Conservation (phyloP, 1,140 invertebrate genomes). For the Himalopsyche phryganea region DNA sequence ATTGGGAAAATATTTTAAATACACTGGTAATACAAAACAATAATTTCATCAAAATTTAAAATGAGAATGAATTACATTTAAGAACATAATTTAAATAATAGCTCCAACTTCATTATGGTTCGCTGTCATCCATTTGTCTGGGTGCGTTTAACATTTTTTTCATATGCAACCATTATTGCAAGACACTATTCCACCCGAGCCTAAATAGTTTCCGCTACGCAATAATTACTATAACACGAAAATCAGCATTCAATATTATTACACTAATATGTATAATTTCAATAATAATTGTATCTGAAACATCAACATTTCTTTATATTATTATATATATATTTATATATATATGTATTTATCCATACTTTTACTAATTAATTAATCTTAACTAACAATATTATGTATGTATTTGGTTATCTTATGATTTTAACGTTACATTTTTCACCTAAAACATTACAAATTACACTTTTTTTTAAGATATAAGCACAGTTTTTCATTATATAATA, state of each 20-base stretch:
- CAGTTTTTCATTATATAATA: slow-evolving; percentile 6
- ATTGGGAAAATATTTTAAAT: too few species aligned
- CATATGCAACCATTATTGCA: slow-evolving; percentile 7
- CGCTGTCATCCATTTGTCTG: too few species aligned
- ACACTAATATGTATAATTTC: slow-evolving; percentile 19
- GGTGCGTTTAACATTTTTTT: too few species aligned
- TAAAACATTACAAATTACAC: slow-evolving; percentile 19
- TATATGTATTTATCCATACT: background rate
- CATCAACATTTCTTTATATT: slow-evolving; percentile 27
- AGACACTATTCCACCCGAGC: slow-evolving; percentile 7
- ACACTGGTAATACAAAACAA: too few species aligned
- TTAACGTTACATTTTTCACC: slow-evolving; percentile 18
- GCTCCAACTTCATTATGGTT: too few species aligned
- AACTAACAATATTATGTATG: slow-evolving; percentile 14
- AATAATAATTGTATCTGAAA: slow-evolving; percentile 25
- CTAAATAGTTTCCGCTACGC: slow-evolving; percentile 13
- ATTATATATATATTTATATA: slow-evolving; percentile 5
- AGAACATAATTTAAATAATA: too few species aligned
- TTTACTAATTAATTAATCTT: slow-evolving; percentile 13
- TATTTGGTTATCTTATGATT: slow-evolving; percentile 20
- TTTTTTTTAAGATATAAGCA: slow-evolving; percentile 16
- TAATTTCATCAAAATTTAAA: too few species aligned
- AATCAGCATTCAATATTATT: slow-evolving; percentile 9
- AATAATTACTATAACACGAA: slow-evolving; percentile 12
- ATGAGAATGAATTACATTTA: too few species aligned